Base-by-base conservation (phyloP, 2,888 invertebrate genomes). In the Ecliptopera silaceata region DNA sequence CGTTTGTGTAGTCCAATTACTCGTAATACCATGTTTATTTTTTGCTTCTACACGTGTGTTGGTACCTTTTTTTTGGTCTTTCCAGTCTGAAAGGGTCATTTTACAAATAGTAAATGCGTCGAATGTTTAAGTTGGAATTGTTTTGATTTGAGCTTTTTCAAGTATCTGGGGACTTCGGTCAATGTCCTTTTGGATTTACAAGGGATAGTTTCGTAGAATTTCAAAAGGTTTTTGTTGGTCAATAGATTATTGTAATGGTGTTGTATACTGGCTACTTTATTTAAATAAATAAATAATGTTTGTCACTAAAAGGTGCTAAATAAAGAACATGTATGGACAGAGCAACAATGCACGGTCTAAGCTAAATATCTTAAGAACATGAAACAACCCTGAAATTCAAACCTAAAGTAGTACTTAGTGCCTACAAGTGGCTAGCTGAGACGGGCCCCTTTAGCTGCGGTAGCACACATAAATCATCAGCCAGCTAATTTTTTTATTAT, bases 1-100 rank as follows among this genome's bases (percentile, higher is more conserved):
- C 26, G 50, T 26, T 45, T 61, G 56, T 44, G 2, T 22, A 34
- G 53, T 46, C 34, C 52, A 49, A 64, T 55, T 61, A 59, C 67
- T 69, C 66, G 64, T 63, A 66, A 59, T 49, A 46, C 56, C 50
- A 50, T 67, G 68, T 73, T 76, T 75, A 73, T 75, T 75, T 75
- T 75, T 75, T 76, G 69, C 67, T 64, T 59, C 63, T 70, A 72
- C 75, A 76, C 72, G 75, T 76, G 72, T 73, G 70, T 60, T 46
- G 41, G 63, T 66, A 66, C 68, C 66, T 71, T 69, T 67, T 61
- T 66, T 72, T 74, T 74, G 63, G 69, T 67, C 69, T 60, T 64
- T 65, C 72, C 66, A 71, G 72, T 73, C 66, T 68, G 70, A 75
- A 74, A 74, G 76, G 76, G 76, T 77, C 72, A 68, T 72, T 63